Percentiles rank a stretch among this genome's conserved stretches.
phyloP scores from a whole-genome alignment of 2,113 vertebrate genomes.

The Meriones unguiculatus region DNA sequence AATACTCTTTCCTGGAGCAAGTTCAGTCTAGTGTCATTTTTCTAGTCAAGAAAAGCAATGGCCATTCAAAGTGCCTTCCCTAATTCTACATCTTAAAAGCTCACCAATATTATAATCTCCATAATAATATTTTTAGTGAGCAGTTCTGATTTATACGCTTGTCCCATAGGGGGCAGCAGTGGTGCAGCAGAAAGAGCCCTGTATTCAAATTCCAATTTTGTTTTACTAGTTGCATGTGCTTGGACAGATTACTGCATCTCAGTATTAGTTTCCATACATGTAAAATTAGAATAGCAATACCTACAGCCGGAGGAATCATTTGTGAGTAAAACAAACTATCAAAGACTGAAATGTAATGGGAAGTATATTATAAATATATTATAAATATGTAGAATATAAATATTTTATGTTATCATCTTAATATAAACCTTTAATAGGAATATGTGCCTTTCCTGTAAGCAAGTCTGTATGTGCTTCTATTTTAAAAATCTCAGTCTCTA shows the following conservation, averaged over 20 bases:
- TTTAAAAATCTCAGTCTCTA: constrained; percentile 40
- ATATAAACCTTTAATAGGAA: background rate
- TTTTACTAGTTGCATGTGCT: background rate
- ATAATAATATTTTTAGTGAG: constrained; percentile 53
- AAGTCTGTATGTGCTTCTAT: background rate
- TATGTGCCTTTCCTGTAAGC: constrained; percentile 35
- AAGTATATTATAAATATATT: background rate
- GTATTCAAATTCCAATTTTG: constrained; percentile 78
- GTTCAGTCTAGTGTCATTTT: background rate
- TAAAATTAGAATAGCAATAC: constrained; percentile 31
- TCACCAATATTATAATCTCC: constrained; percentile 11
- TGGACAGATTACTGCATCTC: constrained; percentile 1
- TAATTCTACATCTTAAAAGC: constrained; percentile 4
- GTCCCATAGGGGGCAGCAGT: constrained; percentile 80
- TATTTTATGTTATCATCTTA: constrained; percentile 25
- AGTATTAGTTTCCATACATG: background rate
- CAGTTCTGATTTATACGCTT: constrained; percentile 55
- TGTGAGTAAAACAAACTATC: constrained; percentile 11
- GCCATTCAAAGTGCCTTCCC: constrained; percentile 8
- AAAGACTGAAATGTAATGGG: background rate
- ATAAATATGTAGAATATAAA: background rate
- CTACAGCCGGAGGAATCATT: constrained; percentile 6
- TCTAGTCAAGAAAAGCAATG: constrained; percentile 24
- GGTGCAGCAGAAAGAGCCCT: constrained; percentile 74
- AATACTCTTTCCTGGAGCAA: background rate